A percentile compares a stretch with the other conserved stretches of the same genome.
Conservation (phyloP, 92 coral and sea anemone genomes). For the Paragorgia papillata region DNA sequence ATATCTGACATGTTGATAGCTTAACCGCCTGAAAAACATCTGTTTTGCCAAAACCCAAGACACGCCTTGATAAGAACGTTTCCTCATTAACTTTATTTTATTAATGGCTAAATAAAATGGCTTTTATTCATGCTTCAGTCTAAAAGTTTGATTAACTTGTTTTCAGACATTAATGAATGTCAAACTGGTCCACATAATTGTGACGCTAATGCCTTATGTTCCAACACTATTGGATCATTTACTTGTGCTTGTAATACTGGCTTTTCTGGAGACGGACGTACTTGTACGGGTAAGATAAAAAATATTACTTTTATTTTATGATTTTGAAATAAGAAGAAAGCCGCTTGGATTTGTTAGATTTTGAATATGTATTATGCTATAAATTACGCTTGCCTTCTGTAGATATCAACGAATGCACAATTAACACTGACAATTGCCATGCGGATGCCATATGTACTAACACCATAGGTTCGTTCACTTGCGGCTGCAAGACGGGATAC, state of each 20-base stretch:
- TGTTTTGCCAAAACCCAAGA: no score
- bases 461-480: background rate
- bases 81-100: no score
- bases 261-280: background rate
- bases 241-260: background rate
- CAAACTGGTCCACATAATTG: conserved; percentile 3
- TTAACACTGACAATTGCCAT: background rate
- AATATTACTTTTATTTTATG: no score
- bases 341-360: no score
- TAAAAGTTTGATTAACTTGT: background rate
- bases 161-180: conserved; percentile 37
- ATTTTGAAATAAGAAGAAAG: no score
- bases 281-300: background rate
- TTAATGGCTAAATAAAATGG: no score
- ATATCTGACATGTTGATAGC: no score
- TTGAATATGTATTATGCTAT: no score
- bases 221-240: conserved; percentile 10
- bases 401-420: conserved; percentile 28
- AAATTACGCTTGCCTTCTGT: background rate
- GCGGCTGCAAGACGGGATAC: conserved; percentile 1
- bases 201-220: conserved; percentile 1
- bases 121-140: no score
- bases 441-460: background rate
- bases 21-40: no score
- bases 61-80: no score